Base-by-base conservation (phyloP, 2,888 invertebrate genomes). In the Autographa gamma region DNA sequence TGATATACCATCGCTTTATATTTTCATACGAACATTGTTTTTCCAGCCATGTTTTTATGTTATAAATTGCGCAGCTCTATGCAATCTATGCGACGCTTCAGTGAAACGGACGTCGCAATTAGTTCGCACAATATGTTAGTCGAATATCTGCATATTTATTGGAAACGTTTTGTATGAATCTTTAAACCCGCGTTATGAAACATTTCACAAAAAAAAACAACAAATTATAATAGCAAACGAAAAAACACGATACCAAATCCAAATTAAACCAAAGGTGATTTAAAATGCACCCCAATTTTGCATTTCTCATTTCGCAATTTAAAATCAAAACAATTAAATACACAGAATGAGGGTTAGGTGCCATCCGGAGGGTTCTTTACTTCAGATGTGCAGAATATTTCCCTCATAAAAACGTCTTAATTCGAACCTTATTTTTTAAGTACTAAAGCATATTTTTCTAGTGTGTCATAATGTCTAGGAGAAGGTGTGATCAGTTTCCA, bases 271-370 rank as follows among this genome's bases (percentile, higher is more conserved):
- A 16, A 66, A 64, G 60, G 59, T n/a, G 54, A 73, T 86, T 89
- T 91, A 87, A 90, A 92, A 93, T 93, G 87, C 92, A 93, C 92
- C 92, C 92, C 85, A 76, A 80, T 87, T 87, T 88, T 82, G 82
- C 84, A 88, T 89, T 88, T 86, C 81, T 85, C 86, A 88, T 91
- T 93, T 91, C 86, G 81, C 87, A 90, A 89, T 90, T 91, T 88
- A 86, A 93, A 94, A 94, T 90, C 92, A 92, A 93, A 94, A 95
- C 94, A 94, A 95, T 95, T 93, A 93, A 93, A 91, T 86, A 87
- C 90, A 89, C 82, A 85, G 89, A 89, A 90, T 88, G 89, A 89
- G 90, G 89, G 89, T 91, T 89, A 89, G 90, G 86, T 88, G 85
- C 81, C 85, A 85, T 86, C 82, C 81, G 83, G 88, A 89, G 92